Evolutionary conservation across 1,140 invertebrate genomes (phyloP), one percentile per base, ranked within the genome.

Genomic region (Aphidius gifuensis): DNA sequence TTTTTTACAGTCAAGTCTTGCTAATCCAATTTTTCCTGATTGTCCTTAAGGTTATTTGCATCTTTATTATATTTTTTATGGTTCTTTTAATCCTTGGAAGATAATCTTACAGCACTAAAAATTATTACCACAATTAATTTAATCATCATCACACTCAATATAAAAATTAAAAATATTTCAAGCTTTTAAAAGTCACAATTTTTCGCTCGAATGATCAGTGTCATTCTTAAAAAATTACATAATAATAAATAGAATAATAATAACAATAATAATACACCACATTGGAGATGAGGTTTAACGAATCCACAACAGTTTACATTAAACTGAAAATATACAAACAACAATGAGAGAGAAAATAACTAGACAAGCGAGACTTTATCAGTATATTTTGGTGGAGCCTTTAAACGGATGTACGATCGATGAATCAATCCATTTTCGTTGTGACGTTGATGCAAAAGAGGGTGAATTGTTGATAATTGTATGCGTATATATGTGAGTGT

Each of bases 391-490:
- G 58, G 39, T 59, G 46, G 46, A 60, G 46, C 50, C 55, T 66
- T 53, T 54, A 40, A 47, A 53, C 57, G 61, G 67, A 68, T 68
- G 58, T 68, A 69, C 71, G 71, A 76, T 77, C 73, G 73, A 75
- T 74, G 74, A 74, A 77, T 77, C 73, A 77, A 74, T 76, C 72
- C 68, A 68, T 38, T 55, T 74, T 69, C 58, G 64, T 62, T 66
- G 68, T 74, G 75, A 76, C 74, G 71, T 77, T 75, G 74, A 74
- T 68, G 69, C 57, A 68, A 68, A 68, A 64, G 57, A 50, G 66
- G 61, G 57, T 50, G 47, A 23, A 58, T 43, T 6, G 64, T 45
- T 61, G 63, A 60, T 58, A 43, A 54, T 40, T 51, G 48, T 11
- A 49, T n/a, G 23, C 23, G 4, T 32, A 32, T 32, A 32, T 7